Conservation (phyloP, 1,140 invertebrate species). For the Lepidurus arcticus region DNA sequence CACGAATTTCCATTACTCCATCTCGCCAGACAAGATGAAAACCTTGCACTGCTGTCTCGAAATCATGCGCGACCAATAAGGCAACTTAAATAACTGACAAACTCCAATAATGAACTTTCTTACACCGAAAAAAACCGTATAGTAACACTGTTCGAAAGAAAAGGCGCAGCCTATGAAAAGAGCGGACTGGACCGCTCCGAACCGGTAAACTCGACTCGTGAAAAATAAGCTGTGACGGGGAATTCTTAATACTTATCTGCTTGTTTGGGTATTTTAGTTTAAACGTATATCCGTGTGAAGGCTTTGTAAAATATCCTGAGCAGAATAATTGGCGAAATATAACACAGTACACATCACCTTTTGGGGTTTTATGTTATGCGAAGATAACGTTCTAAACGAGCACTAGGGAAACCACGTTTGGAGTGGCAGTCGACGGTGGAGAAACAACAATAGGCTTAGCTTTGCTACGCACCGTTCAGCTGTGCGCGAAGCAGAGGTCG, state of each 20-base stretch:
- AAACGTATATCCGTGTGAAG: not conserved
- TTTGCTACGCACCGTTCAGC: conserved; percentile 12
- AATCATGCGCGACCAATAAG: conserved; percentile 1
- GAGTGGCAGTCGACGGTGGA: not conserved
- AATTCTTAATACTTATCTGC: conserved; percentile 22
- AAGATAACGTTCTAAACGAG: not conserved
- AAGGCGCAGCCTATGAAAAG: not conserved
- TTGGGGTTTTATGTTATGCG: not conserved
- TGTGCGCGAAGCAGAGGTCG: conserved; percentile 20
- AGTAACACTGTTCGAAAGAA: not conserved
- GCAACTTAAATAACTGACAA: not conserved
- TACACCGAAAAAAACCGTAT: not conserved
- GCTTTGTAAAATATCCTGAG: conserved; percentile 3
- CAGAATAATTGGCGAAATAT: not conserved
- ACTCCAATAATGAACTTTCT: not conserved
- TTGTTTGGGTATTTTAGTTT: not conserved
- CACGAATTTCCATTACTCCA: conserved; percentile 21
- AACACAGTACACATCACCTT: not conserved
- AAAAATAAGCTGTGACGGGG: not conserved
- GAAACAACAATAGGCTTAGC: conserved; percentile 5
- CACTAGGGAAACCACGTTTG: conserved; percentile 3
- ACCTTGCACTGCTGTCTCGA: conserved; percentile 8
- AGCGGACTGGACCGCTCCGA: not conserved
- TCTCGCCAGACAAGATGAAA: conserved; percentile 14
- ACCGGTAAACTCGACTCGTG: not conserved